Conservation (phyloP, 2,888 invertebrate genomes). For the Epirrhoe alternata region DNA sequence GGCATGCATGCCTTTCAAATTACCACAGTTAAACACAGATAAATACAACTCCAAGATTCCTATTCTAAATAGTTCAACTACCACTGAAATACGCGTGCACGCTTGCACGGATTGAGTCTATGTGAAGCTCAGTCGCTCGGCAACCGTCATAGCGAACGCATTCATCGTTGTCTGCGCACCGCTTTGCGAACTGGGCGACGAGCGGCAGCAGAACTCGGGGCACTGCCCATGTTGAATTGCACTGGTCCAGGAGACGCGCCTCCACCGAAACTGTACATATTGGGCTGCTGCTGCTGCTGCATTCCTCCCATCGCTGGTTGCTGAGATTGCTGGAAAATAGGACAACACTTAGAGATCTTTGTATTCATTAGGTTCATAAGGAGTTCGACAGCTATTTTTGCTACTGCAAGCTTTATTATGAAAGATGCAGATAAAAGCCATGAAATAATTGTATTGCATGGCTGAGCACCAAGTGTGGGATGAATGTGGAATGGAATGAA, state of each 20-base stretch:
- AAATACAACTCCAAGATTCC: not conserved
- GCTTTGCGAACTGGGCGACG: constrained; percentile 70
- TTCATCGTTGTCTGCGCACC: constrained; percentile 70
- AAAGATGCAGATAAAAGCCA: too few relatives aligned
- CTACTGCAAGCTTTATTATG: too few relatives aligned
- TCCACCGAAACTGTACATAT: constrained; percentile 62
- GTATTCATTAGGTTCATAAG: not conserved
- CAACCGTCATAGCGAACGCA: not conserved
- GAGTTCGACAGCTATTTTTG: too few relatives aligned
- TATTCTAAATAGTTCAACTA: not conserved
- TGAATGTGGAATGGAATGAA: too few relatives aligned
- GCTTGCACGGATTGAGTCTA: not conserved
- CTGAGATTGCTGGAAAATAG: constrained; percentile 7
- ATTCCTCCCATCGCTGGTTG: not conserved
- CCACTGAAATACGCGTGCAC: not conserved
- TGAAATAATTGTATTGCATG: too few relatives aligned
- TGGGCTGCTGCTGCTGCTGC: constrained; percentile 6
- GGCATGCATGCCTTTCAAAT: not conserved
- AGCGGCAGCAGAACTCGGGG: constrained; percentile 45
- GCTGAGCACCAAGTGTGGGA: too few relatives aligned
- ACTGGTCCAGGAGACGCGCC: constrained; percentile 48
- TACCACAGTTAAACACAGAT: not conserved
- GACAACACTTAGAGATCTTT: not conserved
- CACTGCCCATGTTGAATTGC: constrained; percentile 68
- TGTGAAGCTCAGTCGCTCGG: constrained; percentile 5